Conservation (phyloP, 2,888 invertebrate species). For the Volucella bombylans region DNA sequence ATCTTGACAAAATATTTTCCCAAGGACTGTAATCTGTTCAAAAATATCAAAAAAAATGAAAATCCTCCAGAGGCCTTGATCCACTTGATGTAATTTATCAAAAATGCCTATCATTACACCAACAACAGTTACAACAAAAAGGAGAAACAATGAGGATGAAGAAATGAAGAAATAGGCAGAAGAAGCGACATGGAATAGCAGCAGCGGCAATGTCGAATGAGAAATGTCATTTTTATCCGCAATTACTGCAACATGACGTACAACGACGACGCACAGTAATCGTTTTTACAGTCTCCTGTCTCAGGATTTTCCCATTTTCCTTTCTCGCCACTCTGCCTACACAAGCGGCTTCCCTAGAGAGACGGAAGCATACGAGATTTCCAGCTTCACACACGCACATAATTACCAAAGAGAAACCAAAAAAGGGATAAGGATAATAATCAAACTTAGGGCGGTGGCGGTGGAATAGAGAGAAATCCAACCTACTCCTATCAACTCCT, state of each 20-base stretch:
- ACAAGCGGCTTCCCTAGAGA: slow-evolving; percentile 5
- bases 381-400: slow-evolving; percentile 48
- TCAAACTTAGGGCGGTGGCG: slow-evolving; percentile 27
- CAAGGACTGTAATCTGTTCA: slow-evolving; percentile 41
- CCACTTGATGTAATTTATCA: slow-evolving; percentile 66
- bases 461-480: slow-evolving; percentile 7
- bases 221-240: slow-evolving; percentile 59
- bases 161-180: no score
- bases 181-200: neutral
- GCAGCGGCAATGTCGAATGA: slow-evolving; percentile 23
- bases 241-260: slow-evolving; percentile 63
- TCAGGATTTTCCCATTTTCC: neutral
- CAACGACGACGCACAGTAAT: neutral
- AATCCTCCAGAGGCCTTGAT: slow-evolving; percentile 46
- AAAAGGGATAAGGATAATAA: slow-evolving; percentile 47
- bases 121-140: slow-evolving; percentile 14
- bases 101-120: slow-evolving; percentile 39
- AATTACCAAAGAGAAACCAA: slow-evolving; percentile 62
- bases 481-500: neutral
- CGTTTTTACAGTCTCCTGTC: slow-evolving; percentile 17
- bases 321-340: neutral
- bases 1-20: slow-evolving; percentile 55
- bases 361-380: slow-evolving; percentile 1
- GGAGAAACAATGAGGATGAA: neutral
- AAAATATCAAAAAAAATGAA: neutral